Conservation (phyloP, 2,888 invertebrate genomes). For the Disparrhopalites patrizii region DNA sequence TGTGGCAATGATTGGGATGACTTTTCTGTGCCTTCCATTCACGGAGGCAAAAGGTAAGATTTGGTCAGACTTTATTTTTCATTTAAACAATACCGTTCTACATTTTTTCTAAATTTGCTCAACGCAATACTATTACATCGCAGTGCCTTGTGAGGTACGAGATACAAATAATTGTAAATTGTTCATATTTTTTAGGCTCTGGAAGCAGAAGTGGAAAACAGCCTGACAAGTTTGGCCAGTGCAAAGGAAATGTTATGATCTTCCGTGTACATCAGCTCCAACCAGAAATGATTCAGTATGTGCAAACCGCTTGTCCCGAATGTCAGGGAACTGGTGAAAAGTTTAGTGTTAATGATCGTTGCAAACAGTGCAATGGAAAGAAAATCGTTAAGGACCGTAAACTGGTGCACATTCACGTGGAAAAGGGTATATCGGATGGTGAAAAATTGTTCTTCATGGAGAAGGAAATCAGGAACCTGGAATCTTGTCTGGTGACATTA, state of each 20-base stretch:
- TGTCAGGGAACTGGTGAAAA: constrained; percentile 73
- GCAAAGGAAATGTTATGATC: constrained; percentile 83
- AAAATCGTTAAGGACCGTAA: constrained; percentile 61
- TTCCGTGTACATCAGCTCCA: constrained; percentile 68
- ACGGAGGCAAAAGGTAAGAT: too few relatives aligned
- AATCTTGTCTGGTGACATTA: constrained; percentile 87
- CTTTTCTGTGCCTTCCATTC: too few relatives aligned
- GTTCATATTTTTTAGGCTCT: too few relatives aligned
- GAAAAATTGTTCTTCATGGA: constrained; percentile 87
- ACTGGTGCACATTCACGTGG: constrained; percentile 60
- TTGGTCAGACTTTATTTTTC: too few relatives aligned
- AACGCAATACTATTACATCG: too few relatives aligned
- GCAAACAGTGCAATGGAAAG: constrained; percentile 86
- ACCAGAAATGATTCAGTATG: constrained; percentile 81
- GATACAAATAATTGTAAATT: too few relatives aligned
- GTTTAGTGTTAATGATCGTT: constrained; percentile 76
- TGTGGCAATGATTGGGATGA: too few relatives aligned
- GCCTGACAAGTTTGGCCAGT: constrained; percentile 78
- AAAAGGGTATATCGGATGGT: constrained; percentile 86
- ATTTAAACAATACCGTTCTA: too few relatives aligned
- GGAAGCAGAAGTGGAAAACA: constrained; percentile 83
- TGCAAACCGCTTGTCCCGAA: constrained; percentile 79
- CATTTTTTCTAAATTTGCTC: too few relatives aligned
- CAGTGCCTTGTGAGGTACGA: too few relatives aligned
- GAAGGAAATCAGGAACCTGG: constrained; percentile 97